phyloP scores from a whole-genome alignment of 2,113 vertebrate genomes.

The Vidua macroura region DNA sequence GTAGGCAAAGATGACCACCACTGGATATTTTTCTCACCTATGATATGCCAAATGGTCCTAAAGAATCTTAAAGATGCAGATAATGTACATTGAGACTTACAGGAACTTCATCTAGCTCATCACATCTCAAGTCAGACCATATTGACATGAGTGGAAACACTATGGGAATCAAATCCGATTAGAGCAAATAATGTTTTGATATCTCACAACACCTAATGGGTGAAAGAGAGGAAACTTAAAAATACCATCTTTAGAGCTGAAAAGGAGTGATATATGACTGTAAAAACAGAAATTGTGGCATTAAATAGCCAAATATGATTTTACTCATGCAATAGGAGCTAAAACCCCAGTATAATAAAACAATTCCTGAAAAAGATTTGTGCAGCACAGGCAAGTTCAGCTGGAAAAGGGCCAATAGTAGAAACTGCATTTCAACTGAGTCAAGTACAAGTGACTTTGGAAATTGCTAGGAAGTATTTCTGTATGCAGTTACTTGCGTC shows the following conservation, averaged over 20 bases:
- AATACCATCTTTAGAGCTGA: not conserved
- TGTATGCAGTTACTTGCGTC: not conserved
- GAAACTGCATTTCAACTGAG: not conserved
- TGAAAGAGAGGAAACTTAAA: not conserved
- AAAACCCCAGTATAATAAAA: not conserved
- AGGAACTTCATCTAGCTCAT: not conserved
- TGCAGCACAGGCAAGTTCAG: not conserved
- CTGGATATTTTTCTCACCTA: not conserved
- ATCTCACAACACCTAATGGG: not conserved
- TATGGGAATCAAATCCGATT: not conserved
- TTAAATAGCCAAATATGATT: not conserved
- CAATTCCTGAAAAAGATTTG: not conserved
- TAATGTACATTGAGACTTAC: not conserved
- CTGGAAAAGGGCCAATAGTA: not conserved
- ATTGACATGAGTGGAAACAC: not conserved
- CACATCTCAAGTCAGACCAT: not conserved
- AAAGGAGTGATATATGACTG: not conserved
- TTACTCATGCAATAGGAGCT: not conserved
- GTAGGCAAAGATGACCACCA: not conserved
- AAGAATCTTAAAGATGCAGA: not conserved
- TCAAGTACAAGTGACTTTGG: not conserved
- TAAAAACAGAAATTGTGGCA: not conserved
- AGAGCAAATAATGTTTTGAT: not conserved
- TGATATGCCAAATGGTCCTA: not conserved
- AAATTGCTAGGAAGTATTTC: slow-evolving; percentile 12